Conservation (phyloP, 2,113 vertebrate genomes). For the Peromyscus polionotus region DNA sequence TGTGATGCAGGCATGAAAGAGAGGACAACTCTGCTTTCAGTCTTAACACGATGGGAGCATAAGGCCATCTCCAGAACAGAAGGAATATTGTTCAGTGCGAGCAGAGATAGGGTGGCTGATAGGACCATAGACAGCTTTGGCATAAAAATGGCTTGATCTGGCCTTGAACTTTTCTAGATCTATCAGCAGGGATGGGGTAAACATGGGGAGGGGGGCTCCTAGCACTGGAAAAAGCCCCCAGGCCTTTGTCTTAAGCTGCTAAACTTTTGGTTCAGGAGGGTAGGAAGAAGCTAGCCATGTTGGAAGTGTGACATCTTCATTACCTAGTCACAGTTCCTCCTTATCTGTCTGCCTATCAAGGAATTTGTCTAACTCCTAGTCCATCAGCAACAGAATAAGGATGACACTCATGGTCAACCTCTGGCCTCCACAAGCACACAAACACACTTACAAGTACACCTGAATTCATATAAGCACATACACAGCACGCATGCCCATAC, state of each 20-base stretch:
- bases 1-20: background rate
- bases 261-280: background rate
- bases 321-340: background rate
- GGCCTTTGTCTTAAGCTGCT: background rate
- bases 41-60: no score
- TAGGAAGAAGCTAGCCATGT: background rate
- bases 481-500: background rate
- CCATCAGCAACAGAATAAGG: background rate
- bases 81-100: background rate
- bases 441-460: background rate
- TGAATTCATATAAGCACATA: background rate
- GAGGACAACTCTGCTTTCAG: background rate
- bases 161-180: background rate
- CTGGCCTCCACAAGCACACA: background rate
- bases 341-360: background rate
- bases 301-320: background rate
- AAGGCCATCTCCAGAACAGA: background rate
- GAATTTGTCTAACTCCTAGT: background rate
- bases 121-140: background rate
- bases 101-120: background rate
- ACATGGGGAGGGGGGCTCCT: fast-evolving
- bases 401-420: background rate
- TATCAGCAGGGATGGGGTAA: background rate
- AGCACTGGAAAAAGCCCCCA: background rate
- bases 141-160: background rate